phyloP scores from a whole-genome alignment of 2,113 vertebrate genomes.

The Hystrix brachyura region DNA sequence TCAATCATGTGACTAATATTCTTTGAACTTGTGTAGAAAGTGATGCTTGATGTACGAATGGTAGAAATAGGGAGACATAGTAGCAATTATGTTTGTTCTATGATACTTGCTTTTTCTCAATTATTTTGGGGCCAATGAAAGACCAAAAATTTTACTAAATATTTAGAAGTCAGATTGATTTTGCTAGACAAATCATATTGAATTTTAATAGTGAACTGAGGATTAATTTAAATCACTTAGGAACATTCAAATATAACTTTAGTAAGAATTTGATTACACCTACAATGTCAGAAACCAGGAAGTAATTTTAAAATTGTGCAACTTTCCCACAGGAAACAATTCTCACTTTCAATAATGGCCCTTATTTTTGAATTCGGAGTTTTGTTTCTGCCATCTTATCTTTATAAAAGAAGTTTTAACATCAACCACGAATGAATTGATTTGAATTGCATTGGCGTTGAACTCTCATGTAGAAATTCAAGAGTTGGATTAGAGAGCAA shows the following conservation, averaged over 20 bases:
- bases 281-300: neutral
- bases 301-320: slow-evolving; percentile 30
- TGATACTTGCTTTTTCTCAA: neutral
- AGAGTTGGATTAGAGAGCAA: slow-evolving; percentile 78
- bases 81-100: neutral
- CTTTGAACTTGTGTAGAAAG: slow-evolving; percentile 35
- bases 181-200: neutral
- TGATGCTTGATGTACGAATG: neutral
- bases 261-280: slow-evolving; percentile 19
- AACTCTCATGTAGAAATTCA: slow-evolving; percentile 76
- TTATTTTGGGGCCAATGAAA: neutral
- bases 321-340: neutral
- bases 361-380: slow-evolving; percentile 16
- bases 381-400: slow-evolving; percentile 1
- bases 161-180: neutral
- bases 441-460: slow-evolving; percentile 82
- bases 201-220: neutral
- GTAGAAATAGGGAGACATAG: neutral
- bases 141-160: neutral
- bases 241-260: neutral
- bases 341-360: neutral
- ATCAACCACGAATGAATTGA: slow-evolving; percentile 77
- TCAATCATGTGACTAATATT: neutral
- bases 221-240: neutral
- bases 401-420: slow-evolving; percentile 69